phyloP scores from a whole-genome alignment of 2,888 invertebrate genomes.

The Petrophora chlorosata region DNA sequence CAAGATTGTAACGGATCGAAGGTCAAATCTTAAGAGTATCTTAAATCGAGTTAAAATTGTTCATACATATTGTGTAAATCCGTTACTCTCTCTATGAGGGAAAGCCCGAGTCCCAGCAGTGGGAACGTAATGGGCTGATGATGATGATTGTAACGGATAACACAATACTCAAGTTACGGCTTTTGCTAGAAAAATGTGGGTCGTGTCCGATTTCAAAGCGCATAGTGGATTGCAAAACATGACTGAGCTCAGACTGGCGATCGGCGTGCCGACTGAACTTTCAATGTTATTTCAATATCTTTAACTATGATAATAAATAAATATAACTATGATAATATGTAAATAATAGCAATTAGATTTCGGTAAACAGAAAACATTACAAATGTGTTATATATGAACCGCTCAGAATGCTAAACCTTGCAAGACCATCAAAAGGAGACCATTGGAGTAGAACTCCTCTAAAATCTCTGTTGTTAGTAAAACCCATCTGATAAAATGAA shows the following conservation, averaged over 20 bases:
- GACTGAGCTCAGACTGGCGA: constrained; percentile 42
- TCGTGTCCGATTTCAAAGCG: constrained; percentile 72
- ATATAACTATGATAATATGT: background rate
- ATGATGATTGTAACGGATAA: constrained; percentile 46
- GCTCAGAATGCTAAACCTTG: no score
- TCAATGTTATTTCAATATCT: constrained; percentile 38
- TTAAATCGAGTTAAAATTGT: no score
- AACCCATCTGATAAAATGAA: background rate
- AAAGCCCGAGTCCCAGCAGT: no score
- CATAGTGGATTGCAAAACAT: constrained; percentile 63
- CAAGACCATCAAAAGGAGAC: no score
- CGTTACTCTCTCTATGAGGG: no score
- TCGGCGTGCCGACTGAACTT: constrained; percentile 44
- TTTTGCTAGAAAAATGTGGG: constrained; percentile 73
- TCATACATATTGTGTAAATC: no score
- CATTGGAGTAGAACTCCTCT: no score
- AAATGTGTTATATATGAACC: no score
- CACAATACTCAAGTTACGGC: constrained; percentile 65
- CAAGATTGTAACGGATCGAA: no score
- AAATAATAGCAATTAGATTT: background rate
- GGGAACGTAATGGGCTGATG: no score
- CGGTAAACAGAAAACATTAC: background rate
- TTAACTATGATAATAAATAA: background rate
- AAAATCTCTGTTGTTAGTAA: no score
- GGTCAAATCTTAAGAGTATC: no score